Evolutionary conservation across 2,888 invertebrate genomes (phyloP).

Genomic region (Plagodis pulveraria): DNA sequence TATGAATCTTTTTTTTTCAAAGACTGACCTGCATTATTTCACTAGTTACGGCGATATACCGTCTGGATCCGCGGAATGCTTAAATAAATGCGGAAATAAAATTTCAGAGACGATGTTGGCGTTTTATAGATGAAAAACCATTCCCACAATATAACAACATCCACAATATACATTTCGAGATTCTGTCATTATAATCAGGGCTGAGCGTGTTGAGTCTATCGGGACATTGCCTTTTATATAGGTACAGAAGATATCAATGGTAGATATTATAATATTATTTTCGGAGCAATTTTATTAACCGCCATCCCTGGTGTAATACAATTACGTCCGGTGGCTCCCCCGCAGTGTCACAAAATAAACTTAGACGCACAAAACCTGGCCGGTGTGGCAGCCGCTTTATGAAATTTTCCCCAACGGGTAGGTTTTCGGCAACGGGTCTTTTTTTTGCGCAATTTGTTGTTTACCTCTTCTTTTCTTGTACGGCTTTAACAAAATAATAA

Average conservation of each 20-base stretch:
- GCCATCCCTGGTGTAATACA: slow-evolving; percentile 60
- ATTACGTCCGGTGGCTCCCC: slow-evolving; percentile 55
- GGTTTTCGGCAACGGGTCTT: slow-evolving; percentile 28
- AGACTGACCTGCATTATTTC: too few relatives aligned
- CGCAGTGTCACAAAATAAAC: slow-evolving; percentile 53
- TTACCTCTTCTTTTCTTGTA: slow-evolving; percentile 45
- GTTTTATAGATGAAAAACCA: too few relatives aligned
- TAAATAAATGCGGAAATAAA: too few relatives aligned
- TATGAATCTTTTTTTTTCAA: too few relatives aligned
- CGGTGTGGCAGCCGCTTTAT: slow-evolving; percentile 47
- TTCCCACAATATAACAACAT: too few relatives aligned
- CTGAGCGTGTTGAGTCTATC: too few relatives aligned
- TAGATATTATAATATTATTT: slow-evolving; percentile 61
- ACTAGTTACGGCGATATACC: too few relatives aligned
- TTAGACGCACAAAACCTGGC: slow-evolving; percentile 35
- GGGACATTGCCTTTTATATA: too few relatives aligned
- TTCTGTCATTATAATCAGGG: too few relatives aligned
- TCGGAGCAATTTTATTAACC: slow-evolving; percentile 61
- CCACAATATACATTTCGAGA: too few relatives aligned
- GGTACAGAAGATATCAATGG: slow-evolving; percentile 31
- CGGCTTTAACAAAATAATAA: slow-evolving; percentile 14
- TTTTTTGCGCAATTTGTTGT: slow-evolving; percentile 52
- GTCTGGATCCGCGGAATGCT: too few relatives aligned
- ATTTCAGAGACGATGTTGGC: too few relatives aligned
- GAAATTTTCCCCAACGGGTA: slow-evolving; percentile 48